A percentile compares a stretch with the other conserved stretches of the same genome.
These are phyloP conservation scores for Himalopsyche tibetana DNA, from an alignment of 2,888 invertebrate genomes.

Conservation along the genomic window DNA sequence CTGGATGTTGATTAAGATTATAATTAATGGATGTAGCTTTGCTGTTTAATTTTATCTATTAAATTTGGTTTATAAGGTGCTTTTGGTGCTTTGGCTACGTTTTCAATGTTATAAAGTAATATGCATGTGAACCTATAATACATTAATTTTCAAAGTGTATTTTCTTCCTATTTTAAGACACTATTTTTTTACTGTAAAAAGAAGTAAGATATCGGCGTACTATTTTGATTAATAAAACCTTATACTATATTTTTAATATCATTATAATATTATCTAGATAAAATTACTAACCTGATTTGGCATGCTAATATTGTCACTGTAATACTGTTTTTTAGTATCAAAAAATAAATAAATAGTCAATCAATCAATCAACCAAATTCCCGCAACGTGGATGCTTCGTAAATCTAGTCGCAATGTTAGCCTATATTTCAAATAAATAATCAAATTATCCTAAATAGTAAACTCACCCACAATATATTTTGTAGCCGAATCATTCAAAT, in stretches of 20 bases:
- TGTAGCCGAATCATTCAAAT: no score
- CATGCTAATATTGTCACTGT: conserved; percentile 7
- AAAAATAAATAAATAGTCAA: neutral
- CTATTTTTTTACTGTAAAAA: conserved; percentile 31
- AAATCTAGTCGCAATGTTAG: neutral
- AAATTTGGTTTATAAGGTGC: conserved; percentile 16
- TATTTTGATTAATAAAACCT: conserved; percentile 2
- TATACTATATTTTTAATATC: conserved; percentile 1
- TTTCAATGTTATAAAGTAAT: neutral
- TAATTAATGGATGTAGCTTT: conserved; percentile 29
- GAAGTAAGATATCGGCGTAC: neutral
- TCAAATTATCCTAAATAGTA: no score
- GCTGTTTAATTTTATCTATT: conserved; percentile 21
- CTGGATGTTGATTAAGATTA: neutral
- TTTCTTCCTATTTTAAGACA: conserved; percentile 18
- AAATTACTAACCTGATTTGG: conserved; percentile 26
- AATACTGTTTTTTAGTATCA: neutral
- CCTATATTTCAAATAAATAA: neutral
- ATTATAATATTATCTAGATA: conserved; percentile 19
- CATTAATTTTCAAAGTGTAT: neutral
- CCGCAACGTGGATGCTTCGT: neutral
- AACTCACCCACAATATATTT: no score
- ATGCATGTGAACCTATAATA: neutral
- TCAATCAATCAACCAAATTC: neutral
- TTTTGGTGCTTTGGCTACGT: conserved; percentile 20